Evolutionary conservation across 1,140 invertebrate genomes (phyloP), one percentile per base, ranked within the genome.

Genomic region (Colletes gigas): DNA sequence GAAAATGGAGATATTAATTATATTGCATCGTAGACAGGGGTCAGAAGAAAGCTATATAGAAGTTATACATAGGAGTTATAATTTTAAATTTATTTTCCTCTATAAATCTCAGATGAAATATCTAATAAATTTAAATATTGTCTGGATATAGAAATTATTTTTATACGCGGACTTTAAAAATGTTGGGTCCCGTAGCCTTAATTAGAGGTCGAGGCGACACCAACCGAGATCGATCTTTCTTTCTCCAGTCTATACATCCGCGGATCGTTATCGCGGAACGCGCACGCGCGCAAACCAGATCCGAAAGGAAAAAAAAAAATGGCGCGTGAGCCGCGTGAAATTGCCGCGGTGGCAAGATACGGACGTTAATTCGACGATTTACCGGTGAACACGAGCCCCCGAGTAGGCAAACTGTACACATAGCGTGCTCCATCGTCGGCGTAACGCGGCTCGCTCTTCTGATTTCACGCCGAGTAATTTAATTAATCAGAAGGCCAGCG

Each of bases 391-490:
- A 41, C 39, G 21, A 39, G 59, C 52, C 63, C 30, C 19, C 54
- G 3, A 17, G 54, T n/a, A n/a, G 15, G 54, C 54, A 15, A 15
- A n/a, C 54, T 55, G 50, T 50, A 50, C 54, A n/a, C 54, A 7
- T n/a, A n/a, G 54, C 54, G n/a, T 60, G 30, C 47, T 6, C 39
- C 71, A 60, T 55, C 62, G 41, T 12, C n/a, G 52, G 63, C 30
- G 62, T 73, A 47, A 63, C 72, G 57, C 55, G 63, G 41, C 63
- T n/a, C 30, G 14, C 41, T 21, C 19, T 54, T 39, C 75, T 77
- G 75, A 77, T 68, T 77, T 77, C 63, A 77, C 75, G 75, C 39
- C 55, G 47, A 60, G 75, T 77, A 77, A 77, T 77, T 77, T 77
- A 68, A 77, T 77, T 77, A 77, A 66, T 68, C 47, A 57, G 75